Conservation (phyloP, 2,888 invertebrate species). For the Hirtodrosophila histrioides region DNA sequence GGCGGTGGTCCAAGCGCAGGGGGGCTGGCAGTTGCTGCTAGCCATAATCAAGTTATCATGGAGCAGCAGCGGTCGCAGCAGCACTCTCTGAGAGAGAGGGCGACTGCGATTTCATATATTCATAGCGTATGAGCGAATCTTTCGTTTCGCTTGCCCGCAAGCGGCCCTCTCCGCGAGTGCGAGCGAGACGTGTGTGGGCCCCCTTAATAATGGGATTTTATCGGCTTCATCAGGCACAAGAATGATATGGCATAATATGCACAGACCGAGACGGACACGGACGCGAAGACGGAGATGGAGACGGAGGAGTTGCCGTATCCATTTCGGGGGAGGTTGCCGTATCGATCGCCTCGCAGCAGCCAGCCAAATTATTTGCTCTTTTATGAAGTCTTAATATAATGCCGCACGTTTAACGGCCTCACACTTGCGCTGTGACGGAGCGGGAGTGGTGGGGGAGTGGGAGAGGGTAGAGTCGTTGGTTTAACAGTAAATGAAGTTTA, state of each 20-base stretch:
- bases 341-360: constrained; percentile 55
- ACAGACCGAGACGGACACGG: constrained; percentile 39
- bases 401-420: constrained; percentile 74
- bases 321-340: constrained; percentile 29
- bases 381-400: constrained; percentile 80
- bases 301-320: background rate
- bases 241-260: constrained; percentile 83
- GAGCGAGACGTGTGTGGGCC: constrained; percentile 78
- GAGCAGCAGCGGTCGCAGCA: constrained; percentile 37
- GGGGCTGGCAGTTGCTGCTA: constrained; percentile 27
- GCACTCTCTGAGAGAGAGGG: constrained; percentile 16
- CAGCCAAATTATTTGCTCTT: constrained; percentile 77
- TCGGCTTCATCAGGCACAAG: constrained; percentile 83
- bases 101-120: constrained; percentile 78
- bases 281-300: constrained; percentile 22
- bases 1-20: constrained; percentile 41
- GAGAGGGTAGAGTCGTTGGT: constrained; percentile 1
- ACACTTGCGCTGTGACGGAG: constrained; percentile 47
- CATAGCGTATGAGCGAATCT: constrained; percentile 84
- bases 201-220: constrained; percentile 85
- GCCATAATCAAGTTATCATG: constrained; percentile 71
- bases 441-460: background rate
- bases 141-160: constrained; percentile 82
- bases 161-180: constrained; percentile 59
- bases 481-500: constrained; percentile 68